Evolutionary conservation across 2,113 vertebrate genomes (phyloP).

Genomic region (Balaeniceps rex): DNA sequence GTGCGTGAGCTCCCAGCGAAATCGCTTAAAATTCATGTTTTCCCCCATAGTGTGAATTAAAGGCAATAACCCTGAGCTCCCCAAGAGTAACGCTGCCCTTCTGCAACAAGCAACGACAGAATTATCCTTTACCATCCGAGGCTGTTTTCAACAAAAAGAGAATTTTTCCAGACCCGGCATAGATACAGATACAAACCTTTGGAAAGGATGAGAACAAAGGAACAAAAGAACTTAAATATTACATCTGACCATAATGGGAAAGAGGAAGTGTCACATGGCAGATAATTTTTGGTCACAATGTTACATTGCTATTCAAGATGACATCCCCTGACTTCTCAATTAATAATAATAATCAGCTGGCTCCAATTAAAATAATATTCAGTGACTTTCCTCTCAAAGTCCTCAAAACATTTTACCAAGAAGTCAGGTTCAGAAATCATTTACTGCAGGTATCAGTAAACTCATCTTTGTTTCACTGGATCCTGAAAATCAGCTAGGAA

Average conservation of each 20-base stretch:
- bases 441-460: not conserved
- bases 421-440: not conserved
- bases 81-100: accelerated
- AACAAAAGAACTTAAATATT: not conserved
- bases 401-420: not conserved
- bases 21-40: not conserved
- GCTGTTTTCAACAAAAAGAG: not conserved
- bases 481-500: not conserved
- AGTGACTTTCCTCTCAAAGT: not conserved
- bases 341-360: not conserved
- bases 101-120: not conserved
- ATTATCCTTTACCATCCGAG: not conserved
- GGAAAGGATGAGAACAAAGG: accelerated
- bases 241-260: not conserved
- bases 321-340: not conserved
- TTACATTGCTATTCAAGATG: no score
- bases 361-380: not conserved
- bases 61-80: not conserved
- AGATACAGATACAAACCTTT: not conserved
- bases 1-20: accelerated
- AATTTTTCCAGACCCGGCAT: not conserved
- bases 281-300: not conserved
- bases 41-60: accelerated
- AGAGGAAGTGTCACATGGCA: no score
- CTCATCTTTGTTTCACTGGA: not conserved